Percentiles rank a stretch among this genome's conserved stretches.
Conservation (phyloP, 1,140 invertebrate genomes). For the Aphidius gifuensis region DNA sequence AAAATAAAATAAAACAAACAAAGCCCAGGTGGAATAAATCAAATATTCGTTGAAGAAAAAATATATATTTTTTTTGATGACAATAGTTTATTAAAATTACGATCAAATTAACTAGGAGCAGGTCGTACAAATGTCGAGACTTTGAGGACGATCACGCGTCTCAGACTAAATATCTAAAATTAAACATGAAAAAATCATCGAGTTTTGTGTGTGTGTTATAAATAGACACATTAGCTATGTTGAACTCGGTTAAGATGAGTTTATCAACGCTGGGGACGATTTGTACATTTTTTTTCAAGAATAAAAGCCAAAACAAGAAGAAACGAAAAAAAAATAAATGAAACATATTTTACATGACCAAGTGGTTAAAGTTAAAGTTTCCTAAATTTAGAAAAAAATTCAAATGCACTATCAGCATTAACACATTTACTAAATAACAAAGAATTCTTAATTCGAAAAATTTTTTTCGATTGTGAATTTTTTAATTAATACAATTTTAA, state of each 20-base stretch:
- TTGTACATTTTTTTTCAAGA: neutral
- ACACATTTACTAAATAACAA: too few species aligned
- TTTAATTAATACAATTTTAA: too few species aligned
- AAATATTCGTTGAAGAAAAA: neutral
- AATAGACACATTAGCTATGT: constrained; percentile 23
- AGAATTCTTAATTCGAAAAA: too few species aligned
- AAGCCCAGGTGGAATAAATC: too few species aligned
- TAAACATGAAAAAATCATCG: constrained; percentile 27
- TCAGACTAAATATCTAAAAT: constrained; percentile 25
- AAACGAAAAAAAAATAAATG: too few species aligned
- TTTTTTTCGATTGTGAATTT: too few species aligned
- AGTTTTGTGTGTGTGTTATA: constrained; percentile 23
- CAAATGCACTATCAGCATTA: too few species aligned
- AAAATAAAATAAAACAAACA: too few species aligned
- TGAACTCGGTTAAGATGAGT: constrained; percentile 2
- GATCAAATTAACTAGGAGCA: neutral
- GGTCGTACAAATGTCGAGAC: neutral
- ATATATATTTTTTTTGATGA: neutral
- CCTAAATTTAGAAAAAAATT: too few species aligned
- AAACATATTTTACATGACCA: too few species aligned
- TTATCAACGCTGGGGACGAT: constrained; percentile 12
- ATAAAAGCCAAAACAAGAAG: neutral
- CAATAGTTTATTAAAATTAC: neutral
- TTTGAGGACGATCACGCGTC: constrained; percentile 20
- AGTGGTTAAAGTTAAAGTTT: too few species aligned